A percentile compares a stretch with the other conserved stretches of the same genome.
Conservation (phyloP, 2,888 invertebrate species). For the Ecdyonurus torrentis region DNA sequence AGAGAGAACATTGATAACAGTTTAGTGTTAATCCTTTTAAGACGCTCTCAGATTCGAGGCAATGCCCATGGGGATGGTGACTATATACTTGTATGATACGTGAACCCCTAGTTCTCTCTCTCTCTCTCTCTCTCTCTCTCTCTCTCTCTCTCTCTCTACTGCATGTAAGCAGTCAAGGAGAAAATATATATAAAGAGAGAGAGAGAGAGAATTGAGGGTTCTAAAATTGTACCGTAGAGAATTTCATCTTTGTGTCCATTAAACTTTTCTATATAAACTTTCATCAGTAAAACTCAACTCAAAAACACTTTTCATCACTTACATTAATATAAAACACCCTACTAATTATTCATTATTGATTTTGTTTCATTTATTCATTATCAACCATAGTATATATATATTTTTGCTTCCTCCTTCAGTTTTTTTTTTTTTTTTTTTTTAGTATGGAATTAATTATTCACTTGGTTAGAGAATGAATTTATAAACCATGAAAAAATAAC, state of each 20-base stretch:
- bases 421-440: no score
- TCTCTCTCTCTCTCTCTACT: no score
- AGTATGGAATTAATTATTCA: no score
- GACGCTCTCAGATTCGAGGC: background rate
- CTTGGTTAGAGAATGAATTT: no score
- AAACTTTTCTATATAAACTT: background rate
- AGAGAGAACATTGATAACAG: background rate
- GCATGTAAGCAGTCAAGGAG: no score
- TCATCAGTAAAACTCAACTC: no score
- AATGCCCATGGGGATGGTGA: background rate
- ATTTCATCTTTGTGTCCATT: background rate
- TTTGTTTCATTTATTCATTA: no score
- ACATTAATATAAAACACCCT: background rate
- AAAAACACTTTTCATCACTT: background rate
- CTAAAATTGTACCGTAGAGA: background rate
- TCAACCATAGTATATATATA: no score
- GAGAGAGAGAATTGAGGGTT: background rate
- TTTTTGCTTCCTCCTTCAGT: no score
- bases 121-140: no score
- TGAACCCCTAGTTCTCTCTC: background rate
- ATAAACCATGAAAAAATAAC: no score
- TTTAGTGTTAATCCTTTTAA: background rate
- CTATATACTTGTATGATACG: background rate
- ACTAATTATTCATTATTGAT: background rate
- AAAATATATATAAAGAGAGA: no score